Base-by-base conservation (phyloP, 2,797 vertebrate species). In the Euthynnus affinis region DNA sequence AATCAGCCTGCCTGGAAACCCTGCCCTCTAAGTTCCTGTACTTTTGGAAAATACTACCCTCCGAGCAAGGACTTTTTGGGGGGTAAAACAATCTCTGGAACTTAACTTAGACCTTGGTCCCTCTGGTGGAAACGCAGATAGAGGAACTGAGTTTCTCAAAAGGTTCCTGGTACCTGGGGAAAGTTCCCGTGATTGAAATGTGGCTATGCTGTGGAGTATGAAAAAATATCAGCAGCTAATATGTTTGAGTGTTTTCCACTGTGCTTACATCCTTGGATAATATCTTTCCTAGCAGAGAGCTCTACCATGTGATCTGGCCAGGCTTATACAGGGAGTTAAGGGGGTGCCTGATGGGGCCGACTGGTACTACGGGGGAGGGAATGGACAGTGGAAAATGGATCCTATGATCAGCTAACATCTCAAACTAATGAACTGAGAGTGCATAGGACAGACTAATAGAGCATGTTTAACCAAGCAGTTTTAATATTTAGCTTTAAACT, bases 301-400 rank as follows among this genome's bases (percentile, higher is more conserved):
- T 78, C 37, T 69, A 85, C 74, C 84, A 89, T 91, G 87, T 92
- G 87, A 89, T 86, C 76, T 52, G 58, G 74, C 51, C 70, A 74
- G 79, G 79, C 77, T 90, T 80, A 89, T 68, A 81, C 72, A 76
- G 85, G 82, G 88, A 87, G 88, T 91, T 89, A 84, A 72, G 85
- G 84, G 88, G 85, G 89, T 85, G 76, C 67, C 81, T 80, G 84
- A 84, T 81, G 80, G 86, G 81, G 88, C 84, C 27, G 74, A 75
- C 88, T 87, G 85, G 85, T 90, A 88, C 90, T 90, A 77, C 85
- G 82, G 81, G 88, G 87, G 83, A 91, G 83, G 84, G 88, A 88
- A 52, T 75, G 20, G 79, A 83, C 71, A 82, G 80, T 74, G 65
- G 46, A 66, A 83, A 85, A 87, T 48, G 42, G 18, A 85, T 85